phyloP scores from a whole-genome alignment of 2,888 invertebrate species.

The Halictus ligatus region DNA sequence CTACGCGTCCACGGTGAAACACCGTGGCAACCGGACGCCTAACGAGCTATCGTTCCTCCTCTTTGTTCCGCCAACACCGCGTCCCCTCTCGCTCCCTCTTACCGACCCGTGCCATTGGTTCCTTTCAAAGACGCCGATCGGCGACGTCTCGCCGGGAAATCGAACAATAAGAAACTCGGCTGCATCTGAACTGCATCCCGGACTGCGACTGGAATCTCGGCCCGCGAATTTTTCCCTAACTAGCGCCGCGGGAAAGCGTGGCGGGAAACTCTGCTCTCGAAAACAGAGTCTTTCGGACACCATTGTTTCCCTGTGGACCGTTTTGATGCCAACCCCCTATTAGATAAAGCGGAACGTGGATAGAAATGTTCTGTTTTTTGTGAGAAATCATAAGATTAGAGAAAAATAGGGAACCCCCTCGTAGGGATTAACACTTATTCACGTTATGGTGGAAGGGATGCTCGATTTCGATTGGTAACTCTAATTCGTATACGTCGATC shows the following conservation, averaged over 20 bases:
- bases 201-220: background rate
- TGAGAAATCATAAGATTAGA: too few relatives aligned
- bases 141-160: background rate
- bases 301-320: background rate
- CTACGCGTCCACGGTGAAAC: slow-evolving; percentile 71
- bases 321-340: too few relatives aligned
- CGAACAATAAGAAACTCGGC: slow-evolving; percentile 6
- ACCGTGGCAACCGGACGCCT: slow-evolving; percentile 28
- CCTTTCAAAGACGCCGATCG: slow-evolving; percentile 12
- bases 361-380: too few relatives aligned
- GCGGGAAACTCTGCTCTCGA: background rate
- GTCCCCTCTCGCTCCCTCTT: background rate
- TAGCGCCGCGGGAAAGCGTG: background rate
- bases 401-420: too few relatives aligned
- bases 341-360: too few relatives aligned
- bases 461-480: too few relatives aligned
- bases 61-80: background rate
- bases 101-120: background rate
- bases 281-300: background rate
- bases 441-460: too few relatives aligned
- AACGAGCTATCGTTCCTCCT: background rate
- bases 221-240: background rate
- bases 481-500: too few relatives aligned
- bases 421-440: too few relatives aligned
- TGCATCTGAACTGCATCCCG: background rate